phyloP scores from a whole-genome alignment of 53 echinoderm and acorn worm genomes.

The Paracentrotus lividus region DNA sequence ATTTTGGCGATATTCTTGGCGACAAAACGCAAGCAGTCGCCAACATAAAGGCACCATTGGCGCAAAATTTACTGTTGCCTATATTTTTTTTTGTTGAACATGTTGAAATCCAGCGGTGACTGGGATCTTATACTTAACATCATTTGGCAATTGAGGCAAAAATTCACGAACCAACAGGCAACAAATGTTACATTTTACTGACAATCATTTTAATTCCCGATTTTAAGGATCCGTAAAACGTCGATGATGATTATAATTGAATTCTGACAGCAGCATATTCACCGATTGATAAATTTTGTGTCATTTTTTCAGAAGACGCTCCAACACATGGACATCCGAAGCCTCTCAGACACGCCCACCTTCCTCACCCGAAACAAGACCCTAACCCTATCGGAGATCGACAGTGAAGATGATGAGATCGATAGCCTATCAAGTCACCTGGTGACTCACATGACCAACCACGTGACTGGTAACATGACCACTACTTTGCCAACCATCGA shows the following conservation, averaged over 20 bases:
- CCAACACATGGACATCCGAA: slow-evolving; percentile 60
- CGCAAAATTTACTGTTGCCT: too few relatives aligned
- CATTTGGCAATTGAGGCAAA: too few relatives aligned
- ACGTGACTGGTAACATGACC: slow-evolving; percentile 54
- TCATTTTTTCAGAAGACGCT: not conserved
- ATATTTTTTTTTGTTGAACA: too few relatives aligned
- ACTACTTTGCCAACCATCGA: slow-evolving; percentile 76
- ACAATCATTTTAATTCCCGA: too few relatives aligned
- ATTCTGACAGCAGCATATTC: not conserved
- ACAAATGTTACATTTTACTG: too few relatives aligned
- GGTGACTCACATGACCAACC: not conserved
- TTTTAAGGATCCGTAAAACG: not conserved
- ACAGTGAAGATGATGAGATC: slow-evolving; percentile 45
- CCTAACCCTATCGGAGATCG: slow-evolving; percentile 20
- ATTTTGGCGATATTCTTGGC: too few relatives aligned
- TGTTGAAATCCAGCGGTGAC: too few relatives aligned
- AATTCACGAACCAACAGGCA: too few relatives aligned
- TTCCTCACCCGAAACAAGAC: slow-evolving; percentile 62
- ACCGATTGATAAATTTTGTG: not conserved
- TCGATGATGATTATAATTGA: not conserved
- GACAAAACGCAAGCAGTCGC: too few relatives aligned
- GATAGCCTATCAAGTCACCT: slow-evolving; percentile 24
- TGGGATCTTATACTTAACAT: too few relatives aligned
- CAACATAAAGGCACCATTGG: too few relatives aligned
- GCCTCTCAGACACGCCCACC: slow-evolving; percentile 52